phyloP scores from a whole-genome alignment of 1,140 invertebrate genomes.

The Platorchestia sp. region DNA sequence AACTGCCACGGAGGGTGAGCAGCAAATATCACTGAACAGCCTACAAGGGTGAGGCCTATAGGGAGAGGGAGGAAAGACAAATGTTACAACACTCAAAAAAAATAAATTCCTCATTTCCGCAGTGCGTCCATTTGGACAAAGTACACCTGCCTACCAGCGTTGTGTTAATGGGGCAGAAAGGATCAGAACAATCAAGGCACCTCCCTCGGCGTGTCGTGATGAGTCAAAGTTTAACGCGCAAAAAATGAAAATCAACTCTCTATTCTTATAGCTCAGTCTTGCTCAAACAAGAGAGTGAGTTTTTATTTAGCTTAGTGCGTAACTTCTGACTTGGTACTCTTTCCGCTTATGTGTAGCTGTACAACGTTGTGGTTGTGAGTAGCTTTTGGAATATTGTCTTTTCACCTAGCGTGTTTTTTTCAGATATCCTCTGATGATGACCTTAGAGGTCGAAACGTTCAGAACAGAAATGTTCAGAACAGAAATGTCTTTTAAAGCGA shows the following conservation, averaged over 20 bases:
- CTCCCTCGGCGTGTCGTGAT: constrained; percentile 1
- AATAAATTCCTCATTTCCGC: background rate
- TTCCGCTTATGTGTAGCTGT: background rate
- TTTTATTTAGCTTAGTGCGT: background rate
- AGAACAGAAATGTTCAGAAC: too few species aligned
- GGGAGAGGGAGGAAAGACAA: background rate
- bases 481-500: too few species aligned
- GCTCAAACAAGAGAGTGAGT: background rate
- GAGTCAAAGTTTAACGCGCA: constrained; percentile 14
- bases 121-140: background rate
- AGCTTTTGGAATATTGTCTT: background rate
- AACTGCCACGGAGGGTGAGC: background rate
- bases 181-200: background rate
- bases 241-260: background rate
- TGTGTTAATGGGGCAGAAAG: background rate
- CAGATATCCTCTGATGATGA: too few species aligned
- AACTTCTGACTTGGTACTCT: background rate
- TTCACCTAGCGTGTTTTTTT: too few species aligned
- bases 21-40: too few species aligned
- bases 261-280: background rate
- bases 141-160: background rate
- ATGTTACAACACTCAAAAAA: background rate
- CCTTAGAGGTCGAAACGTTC: too few species aligned
- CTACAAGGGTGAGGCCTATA: too few species aligned
- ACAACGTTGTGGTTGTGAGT: background rate